Conservation (phyloP, 2,113 vertebrate species). For the Eretmochelys imbricata region DNA sequence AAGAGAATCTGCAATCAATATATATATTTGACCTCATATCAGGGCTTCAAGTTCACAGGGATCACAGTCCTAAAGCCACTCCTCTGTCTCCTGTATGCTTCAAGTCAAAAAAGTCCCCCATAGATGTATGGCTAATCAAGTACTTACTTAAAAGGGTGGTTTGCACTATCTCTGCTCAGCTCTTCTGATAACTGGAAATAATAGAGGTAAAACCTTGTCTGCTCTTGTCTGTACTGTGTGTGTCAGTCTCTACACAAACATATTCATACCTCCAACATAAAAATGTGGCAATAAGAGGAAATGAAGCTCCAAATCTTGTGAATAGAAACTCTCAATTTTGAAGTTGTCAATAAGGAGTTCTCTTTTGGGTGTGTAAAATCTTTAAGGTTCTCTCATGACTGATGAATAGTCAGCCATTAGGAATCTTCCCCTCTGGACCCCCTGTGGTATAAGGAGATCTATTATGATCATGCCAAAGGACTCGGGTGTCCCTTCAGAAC, state of each 20-base stretch:
- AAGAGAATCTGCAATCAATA: not conserved
- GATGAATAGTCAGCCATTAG: not conserved
- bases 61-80: not conserved
- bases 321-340: not conserved
- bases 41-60: not conserved
- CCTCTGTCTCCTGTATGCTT: not conserved
- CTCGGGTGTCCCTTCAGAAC: no score
- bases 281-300: not conserved
- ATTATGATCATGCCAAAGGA: not conserved
- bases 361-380: not conserved
- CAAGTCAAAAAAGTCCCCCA: not conserved
- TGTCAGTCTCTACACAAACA: not conserved
- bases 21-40: not conserved
- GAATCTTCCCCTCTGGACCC: not conserved
- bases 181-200: rapidly evolving
- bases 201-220: not conserved
- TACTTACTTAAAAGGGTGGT: not conserved
- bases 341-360: not conserved
- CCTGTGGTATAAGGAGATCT: not conserved
- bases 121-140: not conserved
- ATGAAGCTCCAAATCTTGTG: not conserved
- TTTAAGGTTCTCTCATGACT: not conserved
- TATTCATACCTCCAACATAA: not conserved
- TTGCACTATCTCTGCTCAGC: rapidly evolving
- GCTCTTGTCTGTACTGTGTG: not conserved